Base-by-base conservation (phyloP, 2,888 invertebrate species). In the Dynastes tityus region DNA sequence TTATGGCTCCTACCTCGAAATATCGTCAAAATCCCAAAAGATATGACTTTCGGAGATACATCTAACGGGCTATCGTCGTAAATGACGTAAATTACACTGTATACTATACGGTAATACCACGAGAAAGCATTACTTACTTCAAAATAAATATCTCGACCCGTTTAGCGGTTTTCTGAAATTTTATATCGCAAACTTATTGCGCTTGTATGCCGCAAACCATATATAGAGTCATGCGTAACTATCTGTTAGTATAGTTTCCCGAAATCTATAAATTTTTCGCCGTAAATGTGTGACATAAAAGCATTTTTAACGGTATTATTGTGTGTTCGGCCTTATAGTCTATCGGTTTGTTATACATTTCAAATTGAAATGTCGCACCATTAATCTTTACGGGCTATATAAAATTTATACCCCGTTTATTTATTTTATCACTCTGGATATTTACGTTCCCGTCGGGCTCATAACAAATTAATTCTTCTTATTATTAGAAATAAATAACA, bases 361-460 rank as follows among this genome's bases (percentile, higher is more conserved):
- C 58, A 73, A 73, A 73, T 73, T 73, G 58, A 73, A 73, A 73
- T 61, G 73, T 61, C 58, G 73, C 73, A 22, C 73, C 73, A 73
- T 73, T 73, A 73, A 58, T 73, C 40, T 73, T 73, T 73, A 73
- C 32, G 55, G 40, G 5, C 40, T 16, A 37, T 61, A 73, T 73
- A 73, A 73, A 73, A 73, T 73, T 73, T 73, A 73, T 58, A 16
- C 37, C 22, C 40, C 37, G 22, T 58, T 61, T 73, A 58, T 73
- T 58, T 73, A 40, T 58, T 40, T 58, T 73, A 70, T 70, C 70
- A 27, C 11, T 53, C 45, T 45, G 8, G 45, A 45, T 45, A 45
- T 45, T 45, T 45, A 45, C 22, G 37, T 37, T 55, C 58, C 16
- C 45, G 5, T 67, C 27, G 40, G 45, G 22, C 45, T 11, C 67